Conservation (phyloP, 2,113 vertebrate genomes). For the Elaphurus davidianus region DNA sequence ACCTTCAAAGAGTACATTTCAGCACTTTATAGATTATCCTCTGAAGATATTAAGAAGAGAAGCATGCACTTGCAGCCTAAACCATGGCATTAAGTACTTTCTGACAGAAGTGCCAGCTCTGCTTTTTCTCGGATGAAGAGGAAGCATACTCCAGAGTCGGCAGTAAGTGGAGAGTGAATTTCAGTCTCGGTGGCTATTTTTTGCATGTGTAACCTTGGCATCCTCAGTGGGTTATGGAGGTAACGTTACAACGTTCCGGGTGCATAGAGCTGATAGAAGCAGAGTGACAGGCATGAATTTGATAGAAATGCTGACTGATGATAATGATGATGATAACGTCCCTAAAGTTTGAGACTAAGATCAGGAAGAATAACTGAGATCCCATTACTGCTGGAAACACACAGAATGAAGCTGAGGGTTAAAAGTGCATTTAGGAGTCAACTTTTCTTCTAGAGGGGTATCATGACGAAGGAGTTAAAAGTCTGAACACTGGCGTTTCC, state of each 20-base stretch:
- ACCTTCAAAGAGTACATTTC: neutral
- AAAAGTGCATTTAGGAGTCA: neutral
- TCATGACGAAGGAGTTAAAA: neutral
- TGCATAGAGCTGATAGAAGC: neutral
- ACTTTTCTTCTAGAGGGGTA: neutral
- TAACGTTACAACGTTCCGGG: fast-evolving
- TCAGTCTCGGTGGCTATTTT: neutral
- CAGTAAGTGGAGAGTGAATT: neutral
- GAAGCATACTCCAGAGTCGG: neutral
- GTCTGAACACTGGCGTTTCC: neutral
- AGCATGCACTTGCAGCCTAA: neutral
- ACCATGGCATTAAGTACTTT: constrained; percentile 47
- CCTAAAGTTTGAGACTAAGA: neutral
- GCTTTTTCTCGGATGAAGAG: constrained; percentile 44
- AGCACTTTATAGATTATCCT: constrained; percentile 14
- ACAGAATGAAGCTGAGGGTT: neutral
- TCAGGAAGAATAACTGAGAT: neutral
- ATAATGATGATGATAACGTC: neutral
- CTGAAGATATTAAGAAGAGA: constrained; percentile 9
- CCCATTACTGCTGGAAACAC: neutral
- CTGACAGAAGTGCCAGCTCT: constrained; percentile 24
- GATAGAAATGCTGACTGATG: neutral
- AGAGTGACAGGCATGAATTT: neutral
- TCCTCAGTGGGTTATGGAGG: neutral
- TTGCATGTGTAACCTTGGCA: neutral